phyloP scores from a whole-genome alignment of 2,797 vertebrate species.

The Rhinoraja longicauda region DNA sequence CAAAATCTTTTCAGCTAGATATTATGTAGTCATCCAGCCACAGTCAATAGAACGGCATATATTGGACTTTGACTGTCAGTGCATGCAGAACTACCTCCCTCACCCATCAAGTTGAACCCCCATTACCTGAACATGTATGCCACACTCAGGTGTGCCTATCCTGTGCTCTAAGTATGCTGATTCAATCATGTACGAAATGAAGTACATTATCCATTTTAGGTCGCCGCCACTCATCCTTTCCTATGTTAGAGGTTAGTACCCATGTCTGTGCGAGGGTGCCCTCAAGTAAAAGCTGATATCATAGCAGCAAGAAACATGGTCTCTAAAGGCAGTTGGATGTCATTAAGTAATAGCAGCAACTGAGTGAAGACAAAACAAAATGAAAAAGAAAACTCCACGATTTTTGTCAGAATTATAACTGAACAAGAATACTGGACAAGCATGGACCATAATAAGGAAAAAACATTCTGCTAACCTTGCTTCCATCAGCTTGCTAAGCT shows the following conservation, averaged over 20 bases:
- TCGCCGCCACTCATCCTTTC: background rate
- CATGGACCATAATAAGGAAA: background rate
- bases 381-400: background rate
- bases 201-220: background rate
- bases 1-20: background rate
- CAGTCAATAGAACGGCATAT: slow-evolving; percentile 6
- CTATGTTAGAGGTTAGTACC: background rate
- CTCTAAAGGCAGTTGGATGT: slow-evolving; percentile 24
- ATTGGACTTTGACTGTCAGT: slow-evolving; percentile 30
- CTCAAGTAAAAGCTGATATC: slow-evolving; percentile 13
- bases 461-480: background rate
- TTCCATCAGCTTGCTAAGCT: background rate
- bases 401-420: background rate
- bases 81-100: slow-evolving; percentile 1
- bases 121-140: slow-evolving; percentile 34
- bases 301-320: slow-evolving; percentile 30
- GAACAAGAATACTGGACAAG: slow-evolving; percentile 3
- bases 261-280: background rate
- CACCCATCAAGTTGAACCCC: slow-evolving; percentile 25
- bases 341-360: slow-evolving; percentile 20
- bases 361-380: background rate
- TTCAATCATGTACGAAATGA: slow-evolving; percentile 6
- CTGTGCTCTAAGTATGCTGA: background rate
- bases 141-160: background rate
- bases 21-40: background rate